Evolutionary conservation across 2,113 vertebrate species (phyloP).

Genomic region (Phalacrocorax carbo): DNA sequence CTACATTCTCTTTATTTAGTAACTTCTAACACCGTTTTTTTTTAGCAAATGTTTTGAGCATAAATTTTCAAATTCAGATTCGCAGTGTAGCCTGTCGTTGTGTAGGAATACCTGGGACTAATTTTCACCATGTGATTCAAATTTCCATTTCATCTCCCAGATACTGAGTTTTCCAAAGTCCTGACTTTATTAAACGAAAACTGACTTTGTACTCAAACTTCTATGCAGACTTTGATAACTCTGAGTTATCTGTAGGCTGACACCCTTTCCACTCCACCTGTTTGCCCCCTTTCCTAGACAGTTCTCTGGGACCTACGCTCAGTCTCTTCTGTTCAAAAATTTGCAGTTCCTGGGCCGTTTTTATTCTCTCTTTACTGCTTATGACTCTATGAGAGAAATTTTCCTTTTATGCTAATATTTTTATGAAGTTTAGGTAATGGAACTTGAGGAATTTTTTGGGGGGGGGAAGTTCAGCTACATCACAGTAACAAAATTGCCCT

Average conservation of each 20-base stretch:
- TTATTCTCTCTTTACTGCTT: background rate
- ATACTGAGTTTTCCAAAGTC: background rate
- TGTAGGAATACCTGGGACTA: background rate
- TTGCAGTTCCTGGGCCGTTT: background rate
- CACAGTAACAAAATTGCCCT: background rate
- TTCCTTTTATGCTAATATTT: background rate
- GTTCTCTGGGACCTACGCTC: background rate
- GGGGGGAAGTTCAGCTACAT: background rate
- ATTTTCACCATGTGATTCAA: background rate
- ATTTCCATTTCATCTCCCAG: background rate
- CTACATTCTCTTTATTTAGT: background rate
- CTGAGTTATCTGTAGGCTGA: background rate
- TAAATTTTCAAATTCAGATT: background rate
- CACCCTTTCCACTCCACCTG: background rate
- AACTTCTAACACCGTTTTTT: background rate
- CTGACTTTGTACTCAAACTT: background rate
- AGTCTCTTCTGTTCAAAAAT: background rate
- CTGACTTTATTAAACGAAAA: background rate
- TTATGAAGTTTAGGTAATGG: background rate
- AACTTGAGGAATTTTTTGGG: background rate
- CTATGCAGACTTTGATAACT: background rate
- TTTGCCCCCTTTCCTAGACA: background rate
- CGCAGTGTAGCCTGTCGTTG: background rate
- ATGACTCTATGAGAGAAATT: background rate
- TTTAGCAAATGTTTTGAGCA: background rate